Percentiles rank a stretch among this genome's conserved stretches.
These are phyloP conservation scores for Melanerpes formicivorus DNA, from an alignment of 2,113 vertebrate genomes.

Conservation along the genomic window DNA sequence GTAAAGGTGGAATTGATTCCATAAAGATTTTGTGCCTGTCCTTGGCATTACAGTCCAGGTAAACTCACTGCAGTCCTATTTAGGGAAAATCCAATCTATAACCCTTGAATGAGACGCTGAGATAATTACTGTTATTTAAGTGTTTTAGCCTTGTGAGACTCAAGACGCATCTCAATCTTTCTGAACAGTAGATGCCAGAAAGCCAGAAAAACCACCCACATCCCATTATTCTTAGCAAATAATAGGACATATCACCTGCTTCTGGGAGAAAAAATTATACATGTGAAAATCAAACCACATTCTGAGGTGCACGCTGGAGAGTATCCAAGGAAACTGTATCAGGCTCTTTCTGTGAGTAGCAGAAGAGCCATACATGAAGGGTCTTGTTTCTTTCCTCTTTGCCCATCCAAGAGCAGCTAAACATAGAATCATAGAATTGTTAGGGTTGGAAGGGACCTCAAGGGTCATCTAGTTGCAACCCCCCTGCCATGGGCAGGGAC, in stretches of 20 bases:
- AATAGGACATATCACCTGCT: not conserved
- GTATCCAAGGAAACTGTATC: slow-evolving; percentile 36
- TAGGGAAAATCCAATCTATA: not conserved
- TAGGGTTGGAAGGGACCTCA: too few species aligned
- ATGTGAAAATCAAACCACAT: not conserved
- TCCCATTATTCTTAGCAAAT: not conserved
- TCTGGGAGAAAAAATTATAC: not conserved
- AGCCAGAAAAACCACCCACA: not conserved
- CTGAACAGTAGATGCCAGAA: not conserved
- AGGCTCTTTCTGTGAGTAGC: not conserved
- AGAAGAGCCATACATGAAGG: not conserved
- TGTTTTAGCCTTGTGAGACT: not conserved
- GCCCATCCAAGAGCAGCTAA: not conserved
- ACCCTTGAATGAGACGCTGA: not conserved
- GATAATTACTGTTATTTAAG: not conserved
- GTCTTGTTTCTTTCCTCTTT: not conserved
- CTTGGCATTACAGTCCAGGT: not conserved
- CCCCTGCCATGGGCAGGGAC: too few species aligned
- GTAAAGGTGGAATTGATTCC: not conserved
- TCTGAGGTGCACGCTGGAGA: not conserved
- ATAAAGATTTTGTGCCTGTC: not conserved
- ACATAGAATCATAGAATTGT: not conserved
- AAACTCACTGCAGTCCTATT: not conserved
- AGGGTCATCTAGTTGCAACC: too few species aligned
- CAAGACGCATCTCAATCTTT: not conserved